These are phyloP conservation scores for Apotomis turbidana DNA, from an alignment of 2,888 invertebrate genomes.

Conservation along the genomic window DNA sequence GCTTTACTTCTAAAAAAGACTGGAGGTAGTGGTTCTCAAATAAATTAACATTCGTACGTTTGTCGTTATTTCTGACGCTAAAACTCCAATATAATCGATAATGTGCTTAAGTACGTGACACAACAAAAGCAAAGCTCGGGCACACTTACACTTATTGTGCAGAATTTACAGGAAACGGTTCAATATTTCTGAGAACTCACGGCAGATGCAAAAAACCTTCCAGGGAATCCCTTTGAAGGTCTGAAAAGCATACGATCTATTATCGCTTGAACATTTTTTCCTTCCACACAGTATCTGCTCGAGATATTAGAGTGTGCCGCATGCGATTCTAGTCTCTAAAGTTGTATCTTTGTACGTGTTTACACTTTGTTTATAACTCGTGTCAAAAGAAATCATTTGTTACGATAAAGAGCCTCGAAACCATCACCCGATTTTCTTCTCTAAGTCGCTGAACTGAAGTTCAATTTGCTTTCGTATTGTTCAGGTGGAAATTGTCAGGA, in stretches of 20 bases:
- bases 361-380: constrained; percentile 30
- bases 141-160: constrained; percentile 23
- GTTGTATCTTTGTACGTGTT: constrained; percentile 22
- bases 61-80: neutral
- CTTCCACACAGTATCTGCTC: neutral
- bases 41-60: constrained; percentile 1
- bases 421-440: neutral
- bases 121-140: constrained; percentile 23
- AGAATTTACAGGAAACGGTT: constrained; percentile 28
- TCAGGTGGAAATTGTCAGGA: constrained; percentile 34
- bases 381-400: constrained; percentile 39
- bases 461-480: constrained; percentile 5
- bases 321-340: constrained; percentile 24
- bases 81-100: constrained; percentile 9
- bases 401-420: neutral
- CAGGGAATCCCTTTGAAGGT: constrained; percentile 24
- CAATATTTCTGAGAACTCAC: constrained; percentile 28
- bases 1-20: too few relatives aligned
- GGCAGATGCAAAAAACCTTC: constrained; percentile 30
- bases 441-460: neutral
- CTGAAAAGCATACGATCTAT: constrained; percentile 8
- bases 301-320: neutral
- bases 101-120: constrained; percentile 32
- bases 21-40: neutral
- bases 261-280: constrained; percentile 9